These are phyloP conservation scores for Drosophila littoralis DNA, from an alignment of 1,140 invertebrate genomes.

Conservation along the genomic window DNA sequence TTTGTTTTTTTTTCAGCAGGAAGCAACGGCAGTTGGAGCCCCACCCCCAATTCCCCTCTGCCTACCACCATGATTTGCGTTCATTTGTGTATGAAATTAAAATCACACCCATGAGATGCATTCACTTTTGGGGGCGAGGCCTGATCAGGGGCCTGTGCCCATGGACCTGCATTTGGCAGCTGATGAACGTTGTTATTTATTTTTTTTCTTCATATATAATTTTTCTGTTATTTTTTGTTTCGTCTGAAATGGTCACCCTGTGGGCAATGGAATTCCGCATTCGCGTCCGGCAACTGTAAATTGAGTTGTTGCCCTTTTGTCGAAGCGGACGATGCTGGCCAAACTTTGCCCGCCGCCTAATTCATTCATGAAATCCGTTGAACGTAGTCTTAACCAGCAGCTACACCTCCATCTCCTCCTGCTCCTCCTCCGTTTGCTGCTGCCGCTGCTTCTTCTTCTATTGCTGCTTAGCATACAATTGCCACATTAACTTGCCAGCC, in stretches of 20 bases:
- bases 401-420: conserved; percentile 14
- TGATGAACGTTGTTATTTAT: conserved; percentile 32
- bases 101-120: conserved; percentile 82
- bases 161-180: conserved; percentile 31
- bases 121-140: not conserved
- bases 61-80: conserved; percentile 63
- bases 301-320: conserved; percentile 80
- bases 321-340: conserved; percentile 37
- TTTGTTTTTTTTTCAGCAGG: conserved; percentile 39
- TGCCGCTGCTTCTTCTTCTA: conserved; percentile 25
- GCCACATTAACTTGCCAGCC: conserved; percentile 80
- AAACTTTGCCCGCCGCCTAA: conserved; percentile 76
- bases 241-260: conserved; percentile 59
- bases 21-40: conserved; percentile 18
- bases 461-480: conserved; percentile 81
- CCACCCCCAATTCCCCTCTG: not conserved
- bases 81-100: conserved; percentile 84
- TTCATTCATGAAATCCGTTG: conserved; percentile 81
- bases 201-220: conserved; percentile 8
- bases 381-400: conserved; percentile 26
- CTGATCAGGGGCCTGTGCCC: too few relatives aligned
- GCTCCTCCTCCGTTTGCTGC: not conserved
- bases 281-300: conserved; percentile 67
- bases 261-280: conserved; percentile 66
- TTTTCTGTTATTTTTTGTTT: conserved; percentile 4